Percentiles rank a stretch among this genome's conserved stretches.
Conservation (phyloP, 2,888 invertebrate genomes). For the Lacanobia oleracea region DNA sequence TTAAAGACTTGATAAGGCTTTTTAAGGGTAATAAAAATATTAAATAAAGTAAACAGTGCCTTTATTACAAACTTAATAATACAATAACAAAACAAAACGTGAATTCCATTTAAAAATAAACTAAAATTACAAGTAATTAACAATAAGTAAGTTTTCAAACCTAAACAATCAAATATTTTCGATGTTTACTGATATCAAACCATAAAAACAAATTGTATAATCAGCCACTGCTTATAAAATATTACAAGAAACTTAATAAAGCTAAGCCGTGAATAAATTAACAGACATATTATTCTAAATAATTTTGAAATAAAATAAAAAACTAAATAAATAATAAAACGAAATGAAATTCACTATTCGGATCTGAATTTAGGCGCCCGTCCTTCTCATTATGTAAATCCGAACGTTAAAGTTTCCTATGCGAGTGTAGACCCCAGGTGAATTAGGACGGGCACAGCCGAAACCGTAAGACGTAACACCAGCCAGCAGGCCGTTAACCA, state of each 20-base stretch:
- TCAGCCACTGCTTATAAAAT: not conserved
- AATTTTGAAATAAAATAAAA: not conserved
- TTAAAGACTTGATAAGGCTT: too few species aligned
- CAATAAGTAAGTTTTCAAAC: not conserved
- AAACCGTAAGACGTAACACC: constrained; percentile 77
- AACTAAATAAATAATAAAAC: not conserved
- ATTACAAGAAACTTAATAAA: not conserved
- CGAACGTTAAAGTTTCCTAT: constrained; percentile 4
- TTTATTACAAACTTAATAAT: constrained; percentile 36
- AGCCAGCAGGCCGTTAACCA: constrained; percentile 60
- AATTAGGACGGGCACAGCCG: constrained; percentile 75
- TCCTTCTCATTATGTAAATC: not conserved
- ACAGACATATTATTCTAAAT: not conserved
- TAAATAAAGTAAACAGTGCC: constrained; percentile 31
- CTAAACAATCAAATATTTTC: not conserved
- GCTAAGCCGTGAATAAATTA: not conserved
- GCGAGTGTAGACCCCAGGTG: constrained; percentile 75
- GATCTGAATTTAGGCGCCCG: not conserved
- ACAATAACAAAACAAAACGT: not conserved
- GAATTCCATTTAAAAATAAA: not conserved
- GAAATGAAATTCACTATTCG: not conserved
- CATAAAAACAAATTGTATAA: not conserved
- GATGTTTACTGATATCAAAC: too few species aligned
- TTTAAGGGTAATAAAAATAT: too few species aligned
- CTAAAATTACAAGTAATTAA: not conserved